Conservation (phyloP, 2,113 vertebrate genomes). For the Boleophthalmus pectinirostris region DNA sequence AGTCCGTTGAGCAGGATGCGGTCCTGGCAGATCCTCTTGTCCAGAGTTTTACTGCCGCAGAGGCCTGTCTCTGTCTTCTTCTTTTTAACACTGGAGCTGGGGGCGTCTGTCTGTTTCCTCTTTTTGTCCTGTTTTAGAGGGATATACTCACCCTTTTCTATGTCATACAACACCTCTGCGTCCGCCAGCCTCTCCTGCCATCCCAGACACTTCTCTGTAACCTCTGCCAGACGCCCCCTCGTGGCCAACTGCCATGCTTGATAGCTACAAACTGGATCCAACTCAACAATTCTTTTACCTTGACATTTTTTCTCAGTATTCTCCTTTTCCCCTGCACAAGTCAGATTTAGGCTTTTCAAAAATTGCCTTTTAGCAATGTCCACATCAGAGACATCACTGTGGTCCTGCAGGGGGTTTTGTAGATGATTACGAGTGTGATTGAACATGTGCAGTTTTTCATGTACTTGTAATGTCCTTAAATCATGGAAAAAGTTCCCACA, state of each 20-base stretch:
- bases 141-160: conserved; percentile 86
- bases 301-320: conserved; percentile 51
- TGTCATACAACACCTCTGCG: conserved; percentile 85
- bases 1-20: conserved; percentile 69
- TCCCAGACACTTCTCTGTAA: conserved; percentile 84
- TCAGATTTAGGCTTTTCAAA: conserved; percentile 85
- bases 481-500: conserved; percentile 94
- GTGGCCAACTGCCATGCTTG: conserved; percentile 96
- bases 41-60: conserved; percentile 37
- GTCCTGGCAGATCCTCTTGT: conserved; percentile 57
- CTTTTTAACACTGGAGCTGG: conserved; percentile 63
- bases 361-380: conserved; percentile 71
- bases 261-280: conserved; percentile 95
- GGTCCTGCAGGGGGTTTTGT: conserved; percentile 33
- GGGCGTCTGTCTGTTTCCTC: conserved; percentile 82
- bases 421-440: conserved; percentile 21
- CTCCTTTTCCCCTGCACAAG: conserved; percentile 61
- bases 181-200: conserved; percentile 88
- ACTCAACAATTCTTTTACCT: conserved; percentile 84
- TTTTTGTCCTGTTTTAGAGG: conserved; percentile 88
- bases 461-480: conserved; percentile 83
- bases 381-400: conserved; percentile 30
- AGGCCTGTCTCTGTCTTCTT: conserved; percentile 55
- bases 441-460: conserved; percentile 84
- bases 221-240: conserved; percentile 88